Evolutionary conservation across 92 coral and sea anemone species (phyloP).

Genomic region (Desmophyllum pertusum): DNA sequence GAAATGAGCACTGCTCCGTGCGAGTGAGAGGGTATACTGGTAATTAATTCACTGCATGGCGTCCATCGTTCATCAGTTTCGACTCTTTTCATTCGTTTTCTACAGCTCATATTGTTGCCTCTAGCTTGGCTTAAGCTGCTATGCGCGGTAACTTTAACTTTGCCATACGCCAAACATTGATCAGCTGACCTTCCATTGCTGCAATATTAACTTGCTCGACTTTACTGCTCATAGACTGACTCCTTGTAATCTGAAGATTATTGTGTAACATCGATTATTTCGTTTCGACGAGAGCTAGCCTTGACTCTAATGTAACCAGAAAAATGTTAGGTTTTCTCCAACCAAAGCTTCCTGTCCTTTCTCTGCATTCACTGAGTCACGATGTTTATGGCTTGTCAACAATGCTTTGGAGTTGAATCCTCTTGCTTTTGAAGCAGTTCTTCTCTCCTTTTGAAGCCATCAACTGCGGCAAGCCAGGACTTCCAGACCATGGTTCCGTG

Average conservation of each 20-base stretch:
- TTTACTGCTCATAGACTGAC: not conserved
- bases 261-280: not conserved
- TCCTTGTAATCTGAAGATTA: not conserved
- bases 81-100: not conserved
- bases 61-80: not conserved
- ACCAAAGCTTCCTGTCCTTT: not conserved
- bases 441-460: conserved; percentile 56
- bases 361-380: not conserved
- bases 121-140: not conserved
- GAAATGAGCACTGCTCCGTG: not conserved
- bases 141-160: not conserved
- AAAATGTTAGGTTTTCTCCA: not conserved
- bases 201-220: not conserved
- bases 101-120: not conserved
- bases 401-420: conserved; percentile 23
- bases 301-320: not conserved
- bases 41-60: not conserved
- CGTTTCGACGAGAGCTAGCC: not conserved
- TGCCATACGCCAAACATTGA: not conserved
- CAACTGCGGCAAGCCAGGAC: conserved; percentile 43
- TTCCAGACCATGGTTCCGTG: conserved; percentile 41
- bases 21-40: not conserved
- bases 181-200: not conserved
- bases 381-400: not conserved
- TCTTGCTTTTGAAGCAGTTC: conserved; percentile 48